phyloP scores from a whole-genome alignment of 1,140 invertebrate species.

The Drosophila sulfurigaster region DNA sequence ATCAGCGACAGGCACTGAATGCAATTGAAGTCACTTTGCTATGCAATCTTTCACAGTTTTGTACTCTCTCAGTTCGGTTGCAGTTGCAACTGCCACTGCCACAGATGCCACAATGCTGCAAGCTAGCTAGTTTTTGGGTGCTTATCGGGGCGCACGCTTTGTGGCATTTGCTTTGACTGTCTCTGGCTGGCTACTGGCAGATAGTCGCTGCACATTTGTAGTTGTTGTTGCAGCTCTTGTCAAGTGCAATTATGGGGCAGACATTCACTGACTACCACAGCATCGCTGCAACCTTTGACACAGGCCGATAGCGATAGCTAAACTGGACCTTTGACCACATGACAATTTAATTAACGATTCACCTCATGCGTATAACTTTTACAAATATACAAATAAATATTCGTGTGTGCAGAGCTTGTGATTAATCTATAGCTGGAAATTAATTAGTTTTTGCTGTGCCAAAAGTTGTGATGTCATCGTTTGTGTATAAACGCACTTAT shows the following conservation, averaged over 20 bases:
- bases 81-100: conserved; percentile 25
- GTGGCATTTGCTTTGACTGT: conserved; percentile 51
- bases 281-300: conserved; percentile 60
- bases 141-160: conserved; percentile 49
- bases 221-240: conserved; percentile 28
- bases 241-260: conserved; percentile 54
- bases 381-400: not conserved
- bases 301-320: conserved; percentile 30
- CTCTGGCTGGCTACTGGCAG: conserved; percentile 33
- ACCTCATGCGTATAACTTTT: conserved; percentile 32
- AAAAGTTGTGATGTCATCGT: conserved; percentile 29
- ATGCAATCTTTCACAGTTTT: conserved; percentile 76
- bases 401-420: not conserved
- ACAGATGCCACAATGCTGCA: conserved; percentile 26
- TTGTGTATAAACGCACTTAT: conserved; percentile 1
- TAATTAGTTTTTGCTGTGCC: conserved; percentile 23
- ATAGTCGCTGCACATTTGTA: conserved; percentile 5
- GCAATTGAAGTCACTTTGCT: conserved; percentile 76
- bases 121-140: conserved; percentile 17
- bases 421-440: conserved; percentile 26
- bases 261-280: conserved; percentile 41
- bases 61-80: conserved; percentile 35
- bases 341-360: conserved; percentile 48
- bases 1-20: conserved; percentile 66
- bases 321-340: conserved; percentile 30